Base-by-base conservation (phyloP, 2,797 vertebrate species). In the Anniella stebbinsi region DNA sequence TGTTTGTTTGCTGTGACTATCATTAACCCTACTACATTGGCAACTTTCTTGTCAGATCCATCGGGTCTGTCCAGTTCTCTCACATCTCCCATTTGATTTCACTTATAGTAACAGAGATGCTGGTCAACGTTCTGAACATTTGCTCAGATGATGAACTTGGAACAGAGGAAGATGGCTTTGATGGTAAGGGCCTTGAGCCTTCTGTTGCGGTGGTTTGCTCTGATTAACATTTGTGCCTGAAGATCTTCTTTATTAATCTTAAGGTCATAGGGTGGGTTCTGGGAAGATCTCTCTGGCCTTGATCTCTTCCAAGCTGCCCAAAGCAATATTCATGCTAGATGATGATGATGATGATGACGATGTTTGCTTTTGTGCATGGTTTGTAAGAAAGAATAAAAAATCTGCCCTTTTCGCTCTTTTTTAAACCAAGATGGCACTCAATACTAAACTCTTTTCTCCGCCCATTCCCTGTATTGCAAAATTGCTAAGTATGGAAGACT, bases 61-160 rank as follows among this genome's bases (percentile, higher is more conserved):
- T 11, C 0, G 51, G 51, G n/a, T 15, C 81, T 92, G 25, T 75
- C 85, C 67, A 66, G 8, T 72, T 85, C 25, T 45, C 90, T 45
- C 88, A 92, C 41, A 4, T 86, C 86, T 93, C 81, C 78, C 88
- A 67, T 86, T 91, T 94, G 10, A 60, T 94, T 93, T 95, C 90
- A 28, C 2, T 86, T 94, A 70, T 96, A 99, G 99, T 99, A 96
- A 99, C 99, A 87, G 99, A 99, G 96, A 99, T 99, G 99, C 97
- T 99, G 97, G 99, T 99, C 91, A 99, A 99, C 0, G 98, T 99
- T 95, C 97, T 99, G 96, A 99, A 99, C 95, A 99, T 99, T 97
- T 99, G 99, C 97, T 99, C 99, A 15, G 99, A 99, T 80, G 99
- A 99, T 94, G 99, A 99, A 92, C 95, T 99, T 57, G 99, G 99